Conservation (phyloP, 92 coral and sea anemone species). For the Nematostella vectensis region DNA sequence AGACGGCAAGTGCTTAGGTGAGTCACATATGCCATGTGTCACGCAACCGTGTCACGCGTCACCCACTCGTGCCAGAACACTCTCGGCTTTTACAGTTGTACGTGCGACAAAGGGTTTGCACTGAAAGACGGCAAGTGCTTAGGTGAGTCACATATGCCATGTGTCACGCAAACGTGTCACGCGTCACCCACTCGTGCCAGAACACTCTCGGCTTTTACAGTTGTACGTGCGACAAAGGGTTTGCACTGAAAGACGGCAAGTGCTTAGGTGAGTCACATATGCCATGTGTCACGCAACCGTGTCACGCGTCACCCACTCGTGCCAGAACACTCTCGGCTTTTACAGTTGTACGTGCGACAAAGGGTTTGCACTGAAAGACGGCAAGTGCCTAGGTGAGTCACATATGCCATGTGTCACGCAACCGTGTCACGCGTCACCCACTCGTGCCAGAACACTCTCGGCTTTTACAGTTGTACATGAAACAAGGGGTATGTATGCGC, state of each 20-base stretch:
- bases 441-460: conserved; percentile 51
- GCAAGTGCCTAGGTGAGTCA: conserved; percentile 46
- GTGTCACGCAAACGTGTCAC: conserved; percentile 21
- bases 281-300: too few species aligned
- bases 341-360: conserved; percentile 41
- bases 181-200: conserved; percentile 45
- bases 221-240: conserved; percentile 51
- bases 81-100: conserved; percentile 45
- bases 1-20: conserved; percentile 49
- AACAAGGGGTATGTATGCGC: conserved; percentile 44
- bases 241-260: conserved; percentile 25
- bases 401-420: too few species aligned
- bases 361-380: conserved; percentile 33
- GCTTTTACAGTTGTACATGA: conserved; percentile 47
- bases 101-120: conserved; percentile 45
- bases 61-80: conserved; percentile 60
- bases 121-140: conserved; percentile 34
- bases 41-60: conserved; percentile 21
- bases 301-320: conserved; percentile 31
- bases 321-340: conserved; percentile 62
- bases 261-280: conserved; percentile 45
- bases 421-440: conserved; percentile 29
- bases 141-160: conserved; percentile 38
- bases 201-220: conserved; percentile 52
- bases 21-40: too few species aligned